Evolutionary conservation across 1,140 invertebrate species (phyloP), one percentile per base, ranked within the genome.

Genomic region (Scaptomyza graminum): DNA sequence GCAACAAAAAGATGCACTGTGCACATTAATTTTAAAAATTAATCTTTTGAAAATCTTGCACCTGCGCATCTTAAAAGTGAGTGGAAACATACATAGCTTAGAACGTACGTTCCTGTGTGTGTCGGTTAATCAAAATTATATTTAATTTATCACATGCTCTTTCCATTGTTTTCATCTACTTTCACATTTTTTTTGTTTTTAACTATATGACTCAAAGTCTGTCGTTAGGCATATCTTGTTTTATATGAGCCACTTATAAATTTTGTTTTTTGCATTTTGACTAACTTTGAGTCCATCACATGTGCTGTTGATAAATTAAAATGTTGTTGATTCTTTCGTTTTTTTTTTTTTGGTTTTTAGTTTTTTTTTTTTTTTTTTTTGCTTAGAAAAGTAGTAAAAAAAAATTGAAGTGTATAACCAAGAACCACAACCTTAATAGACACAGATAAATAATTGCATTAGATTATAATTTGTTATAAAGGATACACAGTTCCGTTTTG

Each of bases 271-370:
- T 72, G 66, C 46, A 39, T 50, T 41, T 67, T 72, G 66, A 67
- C 46, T 55, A 52, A 61, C 44, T 67, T 77, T 76, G 83, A 76
- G 83, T 88, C 76, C 79, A 87, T 88, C 83, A 88, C 83, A 88
- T 88, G 83, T 76, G 83, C 83, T 88, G 83, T 88, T 88, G 83
- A 88, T 88, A 88, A 88, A 88, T 88, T 88, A 88, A 69, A 82
- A 80, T 66, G 55, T 74, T 69, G 69, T 72, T 61, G 43, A 60
- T 51, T 63, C 69, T 1, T 43, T 57, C 56, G 18, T 43, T 11
- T 62, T 41, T 72, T 59, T 50, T 63, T 18, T 55, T 44, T 41
- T 37, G 41, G 25, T 31, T 34, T 31, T 71, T 51, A 43, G 41
- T 34, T 31, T 34, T 31, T 71, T 51, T 47, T 66, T 57, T 65